phyloP scores from a whole-genome alignment of 2,797 vertebrate species.

The Chloroceryle amazona region DNA sequence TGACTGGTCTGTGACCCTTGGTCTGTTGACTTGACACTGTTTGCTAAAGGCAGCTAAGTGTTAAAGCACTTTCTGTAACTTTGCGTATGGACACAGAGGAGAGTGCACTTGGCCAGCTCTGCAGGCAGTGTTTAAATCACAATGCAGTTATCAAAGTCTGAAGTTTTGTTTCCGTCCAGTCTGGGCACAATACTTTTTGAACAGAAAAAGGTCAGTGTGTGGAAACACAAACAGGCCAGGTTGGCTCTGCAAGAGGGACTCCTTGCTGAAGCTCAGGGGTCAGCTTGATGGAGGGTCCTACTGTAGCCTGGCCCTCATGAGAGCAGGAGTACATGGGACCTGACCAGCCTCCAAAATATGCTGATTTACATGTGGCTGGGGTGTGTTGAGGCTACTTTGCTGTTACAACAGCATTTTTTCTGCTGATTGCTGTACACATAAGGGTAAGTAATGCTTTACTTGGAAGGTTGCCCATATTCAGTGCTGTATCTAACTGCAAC shows the following conservation, averaged over 20 bases:
- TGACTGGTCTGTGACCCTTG: neutral
- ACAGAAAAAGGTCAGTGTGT: neutral
- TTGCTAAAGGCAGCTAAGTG: neutral
- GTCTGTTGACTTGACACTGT: neutral
- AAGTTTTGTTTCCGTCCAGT: neutral
- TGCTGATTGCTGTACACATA: neutral
- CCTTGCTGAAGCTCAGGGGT: neutral
- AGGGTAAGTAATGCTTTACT: neutral
- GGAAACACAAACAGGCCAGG: neutral
- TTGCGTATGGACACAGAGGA: neutral
- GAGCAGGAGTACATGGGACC: neutral
- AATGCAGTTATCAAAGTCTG: neutral
- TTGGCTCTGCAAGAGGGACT: neutral
- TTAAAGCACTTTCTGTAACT: neutral
- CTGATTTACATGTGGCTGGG: neutral
- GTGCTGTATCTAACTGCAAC: neutral
- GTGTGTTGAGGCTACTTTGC: neutral
- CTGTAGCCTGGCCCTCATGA: neutral
- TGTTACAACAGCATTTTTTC: neutral
- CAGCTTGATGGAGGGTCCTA: rapidly evolving
- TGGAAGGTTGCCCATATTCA: neutral
- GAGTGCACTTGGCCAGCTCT: neutral
- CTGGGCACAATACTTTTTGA: neutral
- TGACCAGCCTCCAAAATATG: neutral
- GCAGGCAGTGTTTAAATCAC: neutral